phyloP scores from a whole-genome alignment of 2,113 vertebrate genomes.

The Bufo bufo region DNA sequence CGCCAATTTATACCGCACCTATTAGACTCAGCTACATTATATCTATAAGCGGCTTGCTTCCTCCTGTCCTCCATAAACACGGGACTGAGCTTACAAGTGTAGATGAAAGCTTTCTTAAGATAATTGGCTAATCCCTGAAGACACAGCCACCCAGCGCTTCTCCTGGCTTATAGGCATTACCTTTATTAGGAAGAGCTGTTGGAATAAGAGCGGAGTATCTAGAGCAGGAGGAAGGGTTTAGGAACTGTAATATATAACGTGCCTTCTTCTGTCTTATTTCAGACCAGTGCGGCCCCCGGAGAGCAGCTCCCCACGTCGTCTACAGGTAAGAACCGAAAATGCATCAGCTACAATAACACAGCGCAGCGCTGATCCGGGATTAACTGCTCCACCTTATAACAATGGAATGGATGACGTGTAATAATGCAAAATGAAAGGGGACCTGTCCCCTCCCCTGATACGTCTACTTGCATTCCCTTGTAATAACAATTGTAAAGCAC shows the following conservation, averaged over 20 bases:
- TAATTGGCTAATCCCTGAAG: neutral
- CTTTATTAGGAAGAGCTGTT: neutral
- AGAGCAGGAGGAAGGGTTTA: neutral
- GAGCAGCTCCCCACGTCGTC: neutral
- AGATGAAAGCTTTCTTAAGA: neutral
- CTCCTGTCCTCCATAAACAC: neutral
- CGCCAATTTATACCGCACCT: neutral
- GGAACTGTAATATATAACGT: neutral
- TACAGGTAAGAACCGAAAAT: neutral
- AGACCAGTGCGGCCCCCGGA: neutral
- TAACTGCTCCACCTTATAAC: neutral
- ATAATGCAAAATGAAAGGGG: too few species aligned
- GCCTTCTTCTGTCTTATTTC: neutral
- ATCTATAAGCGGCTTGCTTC: neutral
- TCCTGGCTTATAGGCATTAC: neutral
- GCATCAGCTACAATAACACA: neutral
- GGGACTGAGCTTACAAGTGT: neutral
- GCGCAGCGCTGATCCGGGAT: neutral
- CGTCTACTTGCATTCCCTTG: too few species aligned
- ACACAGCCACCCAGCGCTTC: neutral
- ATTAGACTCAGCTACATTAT: neutral
- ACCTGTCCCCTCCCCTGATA: too few species aligned
- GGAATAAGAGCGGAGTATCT: neutral
- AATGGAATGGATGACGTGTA: neutral
- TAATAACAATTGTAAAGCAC: too few species aligned